Percentiles rank a stretch among this genome's conserved stretches.
Conservation (phyloP, 2,797 vertebrate genomes). For the Tamandua tetradactyla region DNA sequence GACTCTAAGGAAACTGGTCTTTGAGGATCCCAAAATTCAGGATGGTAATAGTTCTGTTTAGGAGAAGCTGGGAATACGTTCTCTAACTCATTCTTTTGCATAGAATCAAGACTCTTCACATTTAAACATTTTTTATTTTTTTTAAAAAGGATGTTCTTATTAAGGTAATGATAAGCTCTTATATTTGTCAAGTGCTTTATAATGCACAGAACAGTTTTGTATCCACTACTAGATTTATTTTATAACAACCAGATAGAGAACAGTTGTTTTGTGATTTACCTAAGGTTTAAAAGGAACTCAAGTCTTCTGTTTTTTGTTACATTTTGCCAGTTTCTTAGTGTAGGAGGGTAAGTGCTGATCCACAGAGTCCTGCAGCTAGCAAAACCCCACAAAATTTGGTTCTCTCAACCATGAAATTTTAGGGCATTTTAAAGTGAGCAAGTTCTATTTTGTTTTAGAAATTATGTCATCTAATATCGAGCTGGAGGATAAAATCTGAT, state of each 20-base stretch:
- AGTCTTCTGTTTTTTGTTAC: background rate
- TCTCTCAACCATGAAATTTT: constrained; percentile 45
- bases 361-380: background rate
- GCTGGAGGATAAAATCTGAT: background rate
- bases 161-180: background rate
- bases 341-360: background rate
- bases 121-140: constrained; percentile 13
- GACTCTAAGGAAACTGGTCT: background rate
- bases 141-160: background rate
- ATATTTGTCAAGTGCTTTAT: background rate
- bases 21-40: background rate
- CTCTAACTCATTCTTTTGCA: background rate
- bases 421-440: constrained; percentile 6
- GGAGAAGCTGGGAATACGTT: background rate
- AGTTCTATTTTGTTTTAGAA: constrained; percentile 46
- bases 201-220: background rate
- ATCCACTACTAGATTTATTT: constrained; percentile 7
- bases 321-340: background rate
- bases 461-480: constrained; percentile 13
- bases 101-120: background rate
- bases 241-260: background rate
- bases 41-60: constrained; percentile 17
- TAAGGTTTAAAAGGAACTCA: background rate
- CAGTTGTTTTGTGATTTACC: background rate
- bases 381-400: background rate